Conservation (phyloP, 2,888 invertebrate genomes). For the Lasioglossum leucozonium region DNA sequence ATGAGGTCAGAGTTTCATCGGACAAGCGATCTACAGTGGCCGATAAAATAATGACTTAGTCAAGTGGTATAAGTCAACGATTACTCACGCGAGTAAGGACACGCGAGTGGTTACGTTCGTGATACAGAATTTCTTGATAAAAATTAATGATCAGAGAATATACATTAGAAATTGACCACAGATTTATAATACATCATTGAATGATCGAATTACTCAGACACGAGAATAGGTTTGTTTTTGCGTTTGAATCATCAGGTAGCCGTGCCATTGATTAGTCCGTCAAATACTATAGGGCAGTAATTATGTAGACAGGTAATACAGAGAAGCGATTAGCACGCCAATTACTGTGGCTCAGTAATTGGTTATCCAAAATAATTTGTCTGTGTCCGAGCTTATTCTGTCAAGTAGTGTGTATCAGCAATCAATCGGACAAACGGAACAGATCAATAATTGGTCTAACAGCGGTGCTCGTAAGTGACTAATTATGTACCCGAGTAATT, state of each 20-base stretch:
- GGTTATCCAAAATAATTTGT: background rate
- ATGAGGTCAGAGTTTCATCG: background rate
- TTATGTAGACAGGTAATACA: background rate
- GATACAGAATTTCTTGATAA: background rate
- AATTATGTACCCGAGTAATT: background rate
- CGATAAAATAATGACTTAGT: background rate
- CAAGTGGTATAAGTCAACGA: background rate
- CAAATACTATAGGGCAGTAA: background rate
- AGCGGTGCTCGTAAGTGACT: too few species aligned
- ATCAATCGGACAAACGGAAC: background rate
- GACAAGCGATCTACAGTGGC: background rate
- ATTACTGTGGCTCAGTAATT: background rate
- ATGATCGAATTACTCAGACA: background rate
- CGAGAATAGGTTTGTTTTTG: background rate
- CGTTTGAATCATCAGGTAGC: background rate
- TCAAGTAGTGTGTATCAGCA: background rate
- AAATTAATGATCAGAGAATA: background rate
- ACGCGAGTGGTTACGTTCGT: background rate
- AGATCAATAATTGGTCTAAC: conserved; percentile 2
- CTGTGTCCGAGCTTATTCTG: background rate
- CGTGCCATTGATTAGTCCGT: background rate
- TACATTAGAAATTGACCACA: background rate
- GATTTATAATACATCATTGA: background rate
- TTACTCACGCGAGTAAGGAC: background rate
- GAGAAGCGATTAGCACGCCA: background rate